phyloP scores from a whole-genome alignment of 2,113 vertebrate species.

The Platichthys stellatus region DNA sequence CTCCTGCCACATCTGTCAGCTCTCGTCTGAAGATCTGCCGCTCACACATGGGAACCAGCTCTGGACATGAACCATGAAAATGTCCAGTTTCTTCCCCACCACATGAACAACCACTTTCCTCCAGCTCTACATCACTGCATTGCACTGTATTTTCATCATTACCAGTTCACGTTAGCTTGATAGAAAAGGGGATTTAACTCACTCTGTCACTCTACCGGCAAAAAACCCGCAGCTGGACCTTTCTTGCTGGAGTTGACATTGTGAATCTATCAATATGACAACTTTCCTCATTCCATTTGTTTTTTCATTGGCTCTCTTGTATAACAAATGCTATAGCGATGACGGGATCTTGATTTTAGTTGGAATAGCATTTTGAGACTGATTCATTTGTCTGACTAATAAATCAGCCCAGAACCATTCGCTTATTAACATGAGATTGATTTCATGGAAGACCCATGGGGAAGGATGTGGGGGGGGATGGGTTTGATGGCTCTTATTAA shows the following conservation, averaged over 20 bases:
- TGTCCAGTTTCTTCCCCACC: constrained; percentile 1
- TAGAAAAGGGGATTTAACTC: not conserved
- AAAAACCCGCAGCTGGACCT: not conserved
- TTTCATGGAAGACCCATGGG: constrained; percentile 59
- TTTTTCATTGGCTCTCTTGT: not conserved
- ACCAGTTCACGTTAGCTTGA: not conserved
- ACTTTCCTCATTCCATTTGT: not conserved
- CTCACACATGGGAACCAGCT: constrained; percentile 19
- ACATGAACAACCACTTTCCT: not conserved
- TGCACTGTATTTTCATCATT: not conserved
- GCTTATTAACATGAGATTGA: constrained; percentile 71
- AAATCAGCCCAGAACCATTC: constrained; percentile 55
- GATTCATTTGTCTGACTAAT: constrained; percentile 63
- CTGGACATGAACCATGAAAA: constrained; percentile 42
- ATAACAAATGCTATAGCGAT: not conserved
- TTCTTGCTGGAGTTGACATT: not conserved
- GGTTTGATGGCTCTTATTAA: constrained; percentile 62
- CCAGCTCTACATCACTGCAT: not conserved
- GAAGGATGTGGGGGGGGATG: constrained; percentile 29
- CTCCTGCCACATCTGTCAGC: constrained; percentile 51
- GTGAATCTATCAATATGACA: not conserved
- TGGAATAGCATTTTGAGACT: constrained; percentile 26
- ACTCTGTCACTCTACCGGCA: too few species aligned
- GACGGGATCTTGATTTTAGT: not conserved
- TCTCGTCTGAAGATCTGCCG: constrained; percentile 54